Evolutionary conservation across 2,113 vertebrate species (phyloP), one percentile per base, ranked within the genome.

Genomic region (Limanda limanda): DNA sequence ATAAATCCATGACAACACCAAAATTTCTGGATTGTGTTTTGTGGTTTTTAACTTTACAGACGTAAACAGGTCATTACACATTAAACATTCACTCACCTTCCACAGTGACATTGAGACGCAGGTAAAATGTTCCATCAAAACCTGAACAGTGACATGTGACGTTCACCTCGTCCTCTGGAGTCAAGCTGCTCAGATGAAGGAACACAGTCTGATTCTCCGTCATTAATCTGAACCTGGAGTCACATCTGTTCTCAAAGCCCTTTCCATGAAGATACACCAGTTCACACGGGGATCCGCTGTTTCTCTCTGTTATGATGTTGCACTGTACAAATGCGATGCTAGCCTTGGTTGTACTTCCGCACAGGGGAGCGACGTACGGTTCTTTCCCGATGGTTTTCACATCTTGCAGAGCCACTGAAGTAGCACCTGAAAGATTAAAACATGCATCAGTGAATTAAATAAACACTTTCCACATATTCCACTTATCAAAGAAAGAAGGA

Each of bases 41-140:
- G 31, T 35, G 31, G 31, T 35, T 35, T 35, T 35, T 27, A 35
- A 35, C 31, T 35, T 35, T 6, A 35, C 31, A 35, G 31, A 27
- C 4, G 25, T 27, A 27, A 27, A 27, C 25, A 27, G 25, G 25
- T 27, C 25, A 27, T 27, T 3, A 27, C 25, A 27, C 25, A 27
- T 27, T 27, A 35, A 35, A 5, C 31, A 11, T 9, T 60, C n/a
- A 10, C 8, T 58, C 58, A 86, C 84, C 74, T 18, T 68, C 35
- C 0, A 87, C 75, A 3, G 74, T 79, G 21, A 86, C 10, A 40
- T 27, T 65, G 4, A 65, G 51, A 0, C 61, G 1, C 7, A 74
- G 1, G n/a, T 0, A 2, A 1, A 14, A 0, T 9, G 8, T 4
- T 63, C 14, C 68, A 0, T 0, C 2, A 2, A 0, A 0, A 7